Evolutionary conservation across 1,140 invertebrate genomes (phyloP).

Genomic region (Rhyacophila brunnea): DNA sequence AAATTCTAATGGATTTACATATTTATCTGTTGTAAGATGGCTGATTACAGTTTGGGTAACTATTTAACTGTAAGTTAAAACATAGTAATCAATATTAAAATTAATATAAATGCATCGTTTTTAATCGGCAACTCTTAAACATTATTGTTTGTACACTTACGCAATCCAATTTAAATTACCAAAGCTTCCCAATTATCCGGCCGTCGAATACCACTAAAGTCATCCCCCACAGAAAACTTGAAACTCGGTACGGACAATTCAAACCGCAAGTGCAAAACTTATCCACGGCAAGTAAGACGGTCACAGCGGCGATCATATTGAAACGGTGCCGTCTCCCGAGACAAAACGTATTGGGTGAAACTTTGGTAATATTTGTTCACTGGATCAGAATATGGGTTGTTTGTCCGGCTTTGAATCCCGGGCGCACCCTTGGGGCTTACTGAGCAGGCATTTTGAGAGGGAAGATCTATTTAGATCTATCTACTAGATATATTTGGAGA

Average conservation of each 20-base stretch:
- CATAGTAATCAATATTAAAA: too few relatives aligned
- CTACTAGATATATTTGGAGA: too few relatives aligned
- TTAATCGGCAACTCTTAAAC: too few relatives aligned
- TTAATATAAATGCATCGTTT: too few relatives aligned
- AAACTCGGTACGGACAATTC: neutral
- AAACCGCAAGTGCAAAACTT: slow-evolving; percentile 1
- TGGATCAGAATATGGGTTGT: slow-evolving; percentile 3
- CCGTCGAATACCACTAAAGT: neutral
- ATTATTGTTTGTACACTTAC: too few relatives aligned
- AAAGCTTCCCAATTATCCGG: too few relatives aligned
- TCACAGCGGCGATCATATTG: neutral
- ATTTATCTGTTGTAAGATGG: too few relatives aligned
- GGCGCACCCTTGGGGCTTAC: neutral
- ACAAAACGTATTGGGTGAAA: slow-evolving; percentile 1
- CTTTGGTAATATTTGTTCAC: slow-evolving; percentile 13
- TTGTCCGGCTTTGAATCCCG: slow-evolving; percentile 1
- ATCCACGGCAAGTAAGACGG: neutral
- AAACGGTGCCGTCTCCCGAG: neutral
- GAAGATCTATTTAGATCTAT: too few relatives aligned
- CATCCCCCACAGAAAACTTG: neutral
- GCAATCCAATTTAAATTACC: too few relatives aligned
- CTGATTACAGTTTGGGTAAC: too few relatives aligned
- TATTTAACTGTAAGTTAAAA: too few relatives aligned
- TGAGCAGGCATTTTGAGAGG: neutral
- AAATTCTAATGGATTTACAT: too few relatives aligned